A percentile compares a stretch with the other conserved stretches of the same genome.
These are phyloP conservation scores for Temnothorax rugatulus DNA, from an alignment of 2,888 invertebrate genomes.

Conservation along the genomic window DNA sequence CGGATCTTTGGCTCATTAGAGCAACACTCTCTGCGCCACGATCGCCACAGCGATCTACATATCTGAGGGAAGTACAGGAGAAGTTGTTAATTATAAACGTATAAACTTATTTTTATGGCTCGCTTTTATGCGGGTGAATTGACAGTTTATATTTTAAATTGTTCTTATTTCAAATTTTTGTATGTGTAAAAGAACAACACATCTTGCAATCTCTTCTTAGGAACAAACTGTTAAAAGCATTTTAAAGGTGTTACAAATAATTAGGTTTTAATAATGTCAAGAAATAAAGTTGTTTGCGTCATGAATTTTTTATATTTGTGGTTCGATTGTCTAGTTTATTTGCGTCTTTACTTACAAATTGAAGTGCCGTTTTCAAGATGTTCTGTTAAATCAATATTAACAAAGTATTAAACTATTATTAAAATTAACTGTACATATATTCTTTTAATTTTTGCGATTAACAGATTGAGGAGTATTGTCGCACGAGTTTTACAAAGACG, in stretches of 20 bases:
- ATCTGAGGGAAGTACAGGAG: not conserved
- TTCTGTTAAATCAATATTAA: not conserved
- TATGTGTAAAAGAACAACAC: not conserved
- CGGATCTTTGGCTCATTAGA: no score
- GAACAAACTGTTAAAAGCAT: not conserved
- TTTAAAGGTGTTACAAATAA: not conserved
- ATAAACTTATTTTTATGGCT: slow-evolving; percentile 33
- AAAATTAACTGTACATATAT: not conserved
- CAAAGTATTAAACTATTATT: not conserved
- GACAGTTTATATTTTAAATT: not conserved
- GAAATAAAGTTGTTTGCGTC: not conserved
- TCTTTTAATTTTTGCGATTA: slow-evolving; percentile 14
- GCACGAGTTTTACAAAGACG: not conserved
- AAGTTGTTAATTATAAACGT: slow-evolving; percentile 18
- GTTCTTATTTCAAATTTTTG: not conserved
- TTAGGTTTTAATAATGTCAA: not conserved
- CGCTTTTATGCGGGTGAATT: not conserved
- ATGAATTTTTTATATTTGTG: not conserved
- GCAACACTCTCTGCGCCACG: no score
- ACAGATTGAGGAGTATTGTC: not conserved
- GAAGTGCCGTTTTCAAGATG: not conserved
- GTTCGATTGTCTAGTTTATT: not conserved
- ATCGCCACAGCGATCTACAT: no score
- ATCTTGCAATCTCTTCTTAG: not conserved
- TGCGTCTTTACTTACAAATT: not conserved